phyloP scores from a whole-genome alignment of 2,797 vertebrate species.

The Sebastes vulpes region DNA sequence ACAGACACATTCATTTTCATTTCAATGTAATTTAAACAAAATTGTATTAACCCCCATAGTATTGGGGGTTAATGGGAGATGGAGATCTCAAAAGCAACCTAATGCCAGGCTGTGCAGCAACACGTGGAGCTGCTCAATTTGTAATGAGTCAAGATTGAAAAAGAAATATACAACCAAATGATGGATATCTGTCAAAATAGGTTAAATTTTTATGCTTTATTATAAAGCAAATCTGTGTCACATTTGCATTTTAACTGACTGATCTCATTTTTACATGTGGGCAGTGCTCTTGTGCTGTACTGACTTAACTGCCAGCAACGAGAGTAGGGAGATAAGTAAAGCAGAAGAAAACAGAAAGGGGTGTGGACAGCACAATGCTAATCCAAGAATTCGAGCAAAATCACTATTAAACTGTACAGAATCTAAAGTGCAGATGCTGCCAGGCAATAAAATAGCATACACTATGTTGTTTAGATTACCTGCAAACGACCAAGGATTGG shows the following conservation, averaged over 20 bases:
- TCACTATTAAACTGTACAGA: not conserved
- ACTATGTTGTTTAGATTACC: not conserved
- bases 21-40: not conserved
- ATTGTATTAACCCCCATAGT: not conserved
- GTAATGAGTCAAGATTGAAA: not conserved
- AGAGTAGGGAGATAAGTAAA: constrained; percentile 46
- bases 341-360: not conserved
- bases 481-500: not conserved
- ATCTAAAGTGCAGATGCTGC: not conserved
- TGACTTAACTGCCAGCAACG: constrained; percentile 73
- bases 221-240: not conserved
- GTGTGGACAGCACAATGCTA: constrained; percentile 11
- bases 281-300: constrained; percentile 26
- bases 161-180: not conserved
- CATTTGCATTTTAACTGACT: not conserved
- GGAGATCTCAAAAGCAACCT: not conserved
- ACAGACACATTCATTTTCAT: not conserved
- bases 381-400: not conserved
- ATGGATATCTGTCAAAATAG: not conserved
- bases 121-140: not conserved
- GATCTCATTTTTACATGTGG: constrained; percentile 24
- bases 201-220: not conserved
- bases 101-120: not conserved
- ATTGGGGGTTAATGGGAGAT: not conserved
- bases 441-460: not conserved